A percentile compares a stretch with the other conserved stretches of the same genome.
These are phyloP conservation scores for Liopterus haemorrhoidalis DNA, from an alignment of 2,888 invertebrate genomes.

Conservation along the genomic window DNA sequence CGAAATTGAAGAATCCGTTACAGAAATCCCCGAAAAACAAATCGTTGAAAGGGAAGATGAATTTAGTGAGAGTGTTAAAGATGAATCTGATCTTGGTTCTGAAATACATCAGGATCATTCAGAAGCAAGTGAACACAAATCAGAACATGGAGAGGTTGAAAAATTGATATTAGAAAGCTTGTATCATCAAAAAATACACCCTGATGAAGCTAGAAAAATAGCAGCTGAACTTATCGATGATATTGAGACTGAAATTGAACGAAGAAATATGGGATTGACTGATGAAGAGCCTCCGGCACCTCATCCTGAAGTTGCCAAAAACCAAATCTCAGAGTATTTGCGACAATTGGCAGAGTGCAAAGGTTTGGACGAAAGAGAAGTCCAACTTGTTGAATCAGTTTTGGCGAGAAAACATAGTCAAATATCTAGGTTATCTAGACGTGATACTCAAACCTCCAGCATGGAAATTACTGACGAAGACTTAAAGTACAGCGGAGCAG, in stretches of 20 bases:
- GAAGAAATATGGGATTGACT: slow-evolving; percentile 36
- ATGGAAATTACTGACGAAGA: slow-evolving; percentile 61
- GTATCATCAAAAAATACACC: slow-evolving; percentile 45
- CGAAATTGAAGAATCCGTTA: slow-evolving; percentile 18
- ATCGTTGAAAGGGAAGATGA: slow-evolving; percentile 43
- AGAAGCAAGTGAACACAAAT: slow-evolving; percentile 40
- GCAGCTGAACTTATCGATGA: slow-evolving; percentile 50
- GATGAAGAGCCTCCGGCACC: slow-evolving; percentile 30
- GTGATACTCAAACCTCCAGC: slow-evolving; percentile 50
- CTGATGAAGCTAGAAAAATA: slow-evolving; percentile 48
- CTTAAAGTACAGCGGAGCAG: slow-evolving; percentile 62
- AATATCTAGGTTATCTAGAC: slow-evolving; percentile 43
- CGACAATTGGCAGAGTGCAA: slow-evolving; percentile 46
- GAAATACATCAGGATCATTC: slow-evolving; percentile 44
- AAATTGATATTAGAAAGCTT: slow-evolving; percentile 44
- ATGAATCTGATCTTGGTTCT: slow-evolving; percentile 44
- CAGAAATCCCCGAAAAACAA: slow-evolving; percentile 35
- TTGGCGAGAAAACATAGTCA: slow-evolving; percentile 46
- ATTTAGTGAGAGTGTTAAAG: slow-evolving; percentile 33
- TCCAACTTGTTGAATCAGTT: slow-evolving; percentile 49
- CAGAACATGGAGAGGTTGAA: slow-evolving; percentile 44
- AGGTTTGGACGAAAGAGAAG: slow-evolving; percentile 47
- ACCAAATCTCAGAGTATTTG: slow-evolving; percentile 45
- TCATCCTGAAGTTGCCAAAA: slow-evolving; percentile 37
- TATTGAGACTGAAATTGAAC: slow-evolving; percentile 51